Evolutionary conservation across 2,888 invertebrate species (phyloP).

Genomic region (Agrotis segetum): DNA sequence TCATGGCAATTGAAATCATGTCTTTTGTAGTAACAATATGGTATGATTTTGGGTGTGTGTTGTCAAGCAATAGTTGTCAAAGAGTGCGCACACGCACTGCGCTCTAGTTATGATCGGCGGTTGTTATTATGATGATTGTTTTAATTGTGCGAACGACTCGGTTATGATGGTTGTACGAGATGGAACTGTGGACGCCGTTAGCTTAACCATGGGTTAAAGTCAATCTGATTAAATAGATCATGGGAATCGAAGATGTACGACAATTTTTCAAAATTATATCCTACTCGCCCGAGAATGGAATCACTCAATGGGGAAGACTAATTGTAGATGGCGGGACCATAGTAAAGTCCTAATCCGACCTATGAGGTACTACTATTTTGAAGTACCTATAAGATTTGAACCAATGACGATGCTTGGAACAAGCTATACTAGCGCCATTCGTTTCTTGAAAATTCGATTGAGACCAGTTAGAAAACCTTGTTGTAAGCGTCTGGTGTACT

Average conservation of each 20-base stretch:
- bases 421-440: too few species aligned
- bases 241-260: neutral
- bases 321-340: too few species aligned
- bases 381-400: too few species aligned
- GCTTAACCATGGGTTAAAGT: slow-evolving; percentile 14
- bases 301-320: too few species aligned
- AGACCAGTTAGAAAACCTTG: too few species aligned
- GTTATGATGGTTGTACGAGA: slow-evolving; percentile 15
- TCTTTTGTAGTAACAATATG: slow-evolving; percentile 14
- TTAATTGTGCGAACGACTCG: slow-evolving; percentile 59
- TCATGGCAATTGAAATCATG: slow-evolving; percentile 14
- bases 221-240: neutral
- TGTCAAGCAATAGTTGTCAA: slow-evolving; percentile 47
- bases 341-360: too few species aligned
- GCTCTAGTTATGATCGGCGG: slow-evolving; percentile 41
- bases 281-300: too few species aligned
- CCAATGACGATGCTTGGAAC: too few species aligned
- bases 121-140: slow-evolving; percentile 54
- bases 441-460: too few species aligned
- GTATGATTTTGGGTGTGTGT: slow-evolving; percentile 30
- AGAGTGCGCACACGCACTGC: slow-evolving; percentile 51
- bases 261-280: too few species aligned
- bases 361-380: too few species aligned
- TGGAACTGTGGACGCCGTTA: slow-evolving; percentile 20
- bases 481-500: too few species aligned